Percentiles rank a stretch among this genome's conserved stretches.
These are phyloP conservation scores for Callimorpha dominula DNA, from an alignment of 2,888 invertebrate genomes.

Conservation along the genomic window DNA sequence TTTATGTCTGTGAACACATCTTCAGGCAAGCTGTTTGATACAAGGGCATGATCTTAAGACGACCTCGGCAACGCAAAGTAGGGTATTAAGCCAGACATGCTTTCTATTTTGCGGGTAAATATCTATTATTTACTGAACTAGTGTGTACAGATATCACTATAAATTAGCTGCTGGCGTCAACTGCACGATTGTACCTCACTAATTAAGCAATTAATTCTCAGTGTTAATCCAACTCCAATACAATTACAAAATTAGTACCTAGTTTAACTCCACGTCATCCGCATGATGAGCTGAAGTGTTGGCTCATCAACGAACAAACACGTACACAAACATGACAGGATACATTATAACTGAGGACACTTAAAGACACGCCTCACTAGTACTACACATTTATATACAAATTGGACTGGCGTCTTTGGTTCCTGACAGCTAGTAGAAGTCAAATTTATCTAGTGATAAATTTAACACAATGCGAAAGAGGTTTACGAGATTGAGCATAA, in stretches of 20 bases:
- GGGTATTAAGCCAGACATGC: no score
- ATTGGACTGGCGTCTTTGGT: slow-evolving; percentile 21
- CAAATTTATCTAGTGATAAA: neutral
- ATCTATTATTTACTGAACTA: no score
- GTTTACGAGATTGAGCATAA: neutral
- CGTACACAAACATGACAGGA: slow-evolving; percentile 24
- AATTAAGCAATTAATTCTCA: neutral
- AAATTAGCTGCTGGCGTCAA: neutral
- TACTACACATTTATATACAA: slow-evolving; percentile 43
- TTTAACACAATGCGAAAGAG: neutral
- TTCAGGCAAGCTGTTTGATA: no score
- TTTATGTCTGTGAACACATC: no score
- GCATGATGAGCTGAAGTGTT: slow-evolving; percentile 21
- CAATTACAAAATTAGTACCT: slow-evolving; percentile 10
- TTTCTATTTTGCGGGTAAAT: no score
- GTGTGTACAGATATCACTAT: neutral
- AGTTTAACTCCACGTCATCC: slow-evolving; percentile 36
- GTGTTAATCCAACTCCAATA: neutral
- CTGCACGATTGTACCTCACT: neutral
- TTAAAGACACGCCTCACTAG: slow-evolving; percentile 36
- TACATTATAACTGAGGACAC: slow-evolving; percentile 41
- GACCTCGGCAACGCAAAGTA: no score
- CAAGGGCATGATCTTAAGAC: no score
- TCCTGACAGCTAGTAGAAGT: neutral
- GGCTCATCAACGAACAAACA: slow-evolving; percentile 25